These are phyloP conservation scores for Leptatherina wallacei DNA, from an alignment of 2,797 vertebrate genomes.

Conservation along the genomic window DNA sequence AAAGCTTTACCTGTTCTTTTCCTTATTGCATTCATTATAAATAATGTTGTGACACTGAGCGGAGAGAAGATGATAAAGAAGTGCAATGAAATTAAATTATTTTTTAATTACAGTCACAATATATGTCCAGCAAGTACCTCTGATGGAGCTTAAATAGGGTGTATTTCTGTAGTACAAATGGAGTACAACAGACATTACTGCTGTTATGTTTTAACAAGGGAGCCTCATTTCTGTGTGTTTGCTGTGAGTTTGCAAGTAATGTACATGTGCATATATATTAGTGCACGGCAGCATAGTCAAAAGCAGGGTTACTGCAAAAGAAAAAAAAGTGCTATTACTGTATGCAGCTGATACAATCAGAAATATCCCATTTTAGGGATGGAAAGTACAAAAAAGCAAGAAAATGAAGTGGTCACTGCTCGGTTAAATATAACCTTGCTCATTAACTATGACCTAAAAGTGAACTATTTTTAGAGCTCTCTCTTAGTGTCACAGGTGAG, in stretches of 20 bases:
- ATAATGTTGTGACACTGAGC: background rate
- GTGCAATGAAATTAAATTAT: background rate
- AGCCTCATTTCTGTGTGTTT: background rate
- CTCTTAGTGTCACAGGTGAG: too few species aligned
- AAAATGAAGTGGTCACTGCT: too few species aligned
- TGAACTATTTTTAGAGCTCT: too few species aligned
- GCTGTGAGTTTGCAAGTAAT: too few species aligned
- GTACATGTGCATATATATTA: too few species aligned
- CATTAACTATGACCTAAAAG: too few species aligned
- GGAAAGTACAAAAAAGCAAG: too few species aligned
- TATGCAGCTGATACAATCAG: too few species aligned
- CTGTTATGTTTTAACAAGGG: background rate
- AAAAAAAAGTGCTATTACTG: too few species aligned
- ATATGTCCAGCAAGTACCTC: background rate
- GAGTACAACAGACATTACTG: background rate
- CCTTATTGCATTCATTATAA: conserved; percentile 40
- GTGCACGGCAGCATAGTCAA: background rate
- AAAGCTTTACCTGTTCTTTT: conserved; percentile 26
- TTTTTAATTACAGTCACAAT: background rate
- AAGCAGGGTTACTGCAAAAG: background rate
- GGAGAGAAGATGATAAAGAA: background rate
- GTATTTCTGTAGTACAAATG: background rate
- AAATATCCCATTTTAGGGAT: too few species aligned
- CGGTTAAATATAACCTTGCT: too few species aligned
- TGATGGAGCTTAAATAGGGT: background rate